phyloP scores from a whole-genome alignment of 2,888 invertebrate genomes.

The Candidula unifasciata region DNA sequence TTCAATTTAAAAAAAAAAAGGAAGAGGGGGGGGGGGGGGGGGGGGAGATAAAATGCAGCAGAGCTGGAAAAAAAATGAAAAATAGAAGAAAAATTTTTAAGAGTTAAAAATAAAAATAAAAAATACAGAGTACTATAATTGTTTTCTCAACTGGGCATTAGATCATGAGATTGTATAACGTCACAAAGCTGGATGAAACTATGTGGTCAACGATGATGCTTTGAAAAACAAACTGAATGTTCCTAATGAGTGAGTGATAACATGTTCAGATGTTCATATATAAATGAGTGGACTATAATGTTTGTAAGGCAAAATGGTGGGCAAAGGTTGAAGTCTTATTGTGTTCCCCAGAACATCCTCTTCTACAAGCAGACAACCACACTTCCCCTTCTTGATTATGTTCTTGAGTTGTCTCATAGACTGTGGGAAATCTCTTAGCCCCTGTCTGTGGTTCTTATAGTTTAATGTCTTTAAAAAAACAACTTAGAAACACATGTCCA shows the following conservation, averaged over 20 bases:
- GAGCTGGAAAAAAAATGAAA: too few relatives aligned
- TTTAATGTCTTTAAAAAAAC: too few relatives aligned
- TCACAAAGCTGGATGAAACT: background rate
- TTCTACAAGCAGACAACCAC: background rate
- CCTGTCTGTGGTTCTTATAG: too few relatives aligned
- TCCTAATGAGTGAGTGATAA: background rate
- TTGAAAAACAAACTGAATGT: background rate
- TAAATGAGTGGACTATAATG: slow-evolving; percentile 6
- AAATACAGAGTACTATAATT: background rate
- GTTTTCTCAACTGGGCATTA: background rate
- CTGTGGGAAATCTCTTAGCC: too few relatives aligned
- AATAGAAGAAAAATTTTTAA: too few relatives aligned
- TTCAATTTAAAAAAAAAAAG: too few relatives aligned
- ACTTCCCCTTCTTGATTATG: too few relatives aligned
- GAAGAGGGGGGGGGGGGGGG: too few relatives aligned
- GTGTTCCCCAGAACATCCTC: background rate
- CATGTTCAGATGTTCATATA: background rate
- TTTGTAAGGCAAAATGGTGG: slow-evolving; percentile 16
- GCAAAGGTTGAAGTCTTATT: slow-evolving; percentile 9
- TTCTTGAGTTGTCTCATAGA: too few relatives aligned
- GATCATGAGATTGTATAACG: background rate
- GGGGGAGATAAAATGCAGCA: too few relatives aligned
- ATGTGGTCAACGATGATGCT: background rate
- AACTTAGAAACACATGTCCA: too few relatives aligned
- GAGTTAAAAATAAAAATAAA: too few relatives aligned